Conservation (phyloP, 2,797 vertebrate genomes). For the Takifugu rubripes region DNA sequence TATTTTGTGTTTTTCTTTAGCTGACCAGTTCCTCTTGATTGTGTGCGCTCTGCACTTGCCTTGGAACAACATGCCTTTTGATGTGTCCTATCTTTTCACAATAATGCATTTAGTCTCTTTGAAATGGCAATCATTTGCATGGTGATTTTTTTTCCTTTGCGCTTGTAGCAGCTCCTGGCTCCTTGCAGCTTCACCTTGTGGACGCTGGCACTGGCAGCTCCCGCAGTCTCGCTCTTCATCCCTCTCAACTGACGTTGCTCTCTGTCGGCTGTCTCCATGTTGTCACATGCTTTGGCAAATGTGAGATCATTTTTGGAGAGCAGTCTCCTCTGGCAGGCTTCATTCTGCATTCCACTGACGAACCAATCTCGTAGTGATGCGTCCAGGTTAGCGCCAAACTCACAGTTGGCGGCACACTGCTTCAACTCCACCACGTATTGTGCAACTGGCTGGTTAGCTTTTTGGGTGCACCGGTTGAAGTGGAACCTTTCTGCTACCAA, state of each 20-base stretch:
- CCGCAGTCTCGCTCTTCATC: neutral
- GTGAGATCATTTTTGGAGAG: constrained; percentile 1
- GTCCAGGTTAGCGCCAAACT: neutral
- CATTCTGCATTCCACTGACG: neutral
- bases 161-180: neutral
- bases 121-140: neutral
- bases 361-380: neutral
- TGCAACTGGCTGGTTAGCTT: neutral
- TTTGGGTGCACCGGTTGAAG: neutral
- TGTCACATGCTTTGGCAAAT: neutral
- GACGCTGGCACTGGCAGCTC: too few species aligned
- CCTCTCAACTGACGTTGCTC: neutral
- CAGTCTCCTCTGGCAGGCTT: neutral
- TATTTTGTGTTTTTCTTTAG: neutral
- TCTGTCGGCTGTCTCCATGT: neutral
- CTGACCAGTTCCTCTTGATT: neutral
- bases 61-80: neutral
- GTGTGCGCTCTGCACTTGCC: too few species aligned
- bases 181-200: too few species aligned
- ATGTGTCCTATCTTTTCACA: neutral
- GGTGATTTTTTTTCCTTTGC: neutral
- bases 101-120: constrained; percentile 2
- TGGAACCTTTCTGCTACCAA: neutral
- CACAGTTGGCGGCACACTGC: neutral
- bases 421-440: neutral